Conservation (phyloP, 2,113 vertebrate genomes). For the Cygnus atratus region DNA sequence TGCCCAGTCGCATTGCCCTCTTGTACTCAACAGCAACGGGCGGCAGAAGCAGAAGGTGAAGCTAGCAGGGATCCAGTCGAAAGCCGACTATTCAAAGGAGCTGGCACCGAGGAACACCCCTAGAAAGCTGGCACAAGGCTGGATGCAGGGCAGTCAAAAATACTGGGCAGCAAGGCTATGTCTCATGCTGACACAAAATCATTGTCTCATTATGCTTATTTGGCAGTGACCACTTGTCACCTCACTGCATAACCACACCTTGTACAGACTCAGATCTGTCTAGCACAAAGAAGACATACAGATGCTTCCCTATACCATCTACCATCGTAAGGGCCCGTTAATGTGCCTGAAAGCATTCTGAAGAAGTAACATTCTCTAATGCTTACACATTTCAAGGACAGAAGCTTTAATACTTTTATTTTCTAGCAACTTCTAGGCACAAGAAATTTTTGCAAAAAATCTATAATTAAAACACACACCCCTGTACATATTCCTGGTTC, state of each 20-base stretch:
- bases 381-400: not conserved
- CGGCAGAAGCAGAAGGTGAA: constrained; percentile 2
- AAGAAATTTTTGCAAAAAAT: not conserved
- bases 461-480: not conserved
- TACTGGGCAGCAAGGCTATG: not conserved
- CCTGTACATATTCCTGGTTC: not conserved
- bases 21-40: not conserved
- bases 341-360: not conserved
- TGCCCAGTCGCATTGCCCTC: not conserved
- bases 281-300: not conserved
- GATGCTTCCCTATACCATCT: not conserved
- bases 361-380: not conserved
- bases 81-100: not conserved
- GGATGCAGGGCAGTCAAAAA: not conserved
- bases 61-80: not conserved
- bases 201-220: not conserved
- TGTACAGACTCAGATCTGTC: not conserved
- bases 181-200: not conserved
- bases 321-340: not conserved
- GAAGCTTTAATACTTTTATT: not conserved
- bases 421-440: not conserved
- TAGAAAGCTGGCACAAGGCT: not conserved
- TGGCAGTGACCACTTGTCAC: not conserved
- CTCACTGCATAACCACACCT: not conserved
- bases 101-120: not conserved